Evolutionary conservation across 2,888 invertebrate species (phyloP).

Genomic region (Hirudinaria manillensis): DNA sequence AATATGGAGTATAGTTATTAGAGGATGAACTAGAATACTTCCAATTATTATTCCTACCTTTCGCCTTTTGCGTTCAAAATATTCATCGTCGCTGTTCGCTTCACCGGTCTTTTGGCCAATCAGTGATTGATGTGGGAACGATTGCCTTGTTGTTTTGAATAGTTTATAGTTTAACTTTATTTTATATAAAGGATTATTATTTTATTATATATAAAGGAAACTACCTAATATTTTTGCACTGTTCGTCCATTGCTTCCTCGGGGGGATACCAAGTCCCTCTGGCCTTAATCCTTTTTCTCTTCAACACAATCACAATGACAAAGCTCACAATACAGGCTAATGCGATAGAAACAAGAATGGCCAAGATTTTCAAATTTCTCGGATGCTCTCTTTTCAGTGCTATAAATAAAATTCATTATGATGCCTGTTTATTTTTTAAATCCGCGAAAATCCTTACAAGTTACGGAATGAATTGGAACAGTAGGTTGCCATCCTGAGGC

Average conservation of each 20-base stretch:
- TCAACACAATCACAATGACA: neutral
- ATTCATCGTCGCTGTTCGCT: no score
- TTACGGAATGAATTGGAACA: constrained; percentile 34
- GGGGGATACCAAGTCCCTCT: constrained; percentile 21
- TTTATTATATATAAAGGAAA: no score
- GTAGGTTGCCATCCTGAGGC: constrained; percentile 41
- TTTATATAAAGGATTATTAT: no score
- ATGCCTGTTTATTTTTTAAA: neutral
- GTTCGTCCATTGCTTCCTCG: neutral
- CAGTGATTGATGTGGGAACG: no score
- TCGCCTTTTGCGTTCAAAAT: no score
- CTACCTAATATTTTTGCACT: constrained; percentile 19
- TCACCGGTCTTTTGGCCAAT: no score
- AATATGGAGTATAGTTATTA: no score
- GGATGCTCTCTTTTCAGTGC: neutral
- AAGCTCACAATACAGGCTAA: neutral
- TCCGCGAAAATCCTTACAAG: neutral
- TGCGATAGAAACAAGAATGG: neutral
- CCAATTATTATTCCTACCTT: no score
- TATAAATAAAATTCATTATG: neutral
- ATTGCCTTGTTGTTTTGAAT: no score
- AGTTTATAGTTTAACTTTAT: no score
- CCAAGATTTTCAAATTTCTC: neutral
- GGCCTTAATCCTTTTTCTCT: neutral
- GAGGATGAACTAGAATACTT: no score